These are phyloP conservation scores for Ephestia elutella DNA, from an alignment of 1,140 invertebrate genomes.

Conservation along the genomic window DNA sequence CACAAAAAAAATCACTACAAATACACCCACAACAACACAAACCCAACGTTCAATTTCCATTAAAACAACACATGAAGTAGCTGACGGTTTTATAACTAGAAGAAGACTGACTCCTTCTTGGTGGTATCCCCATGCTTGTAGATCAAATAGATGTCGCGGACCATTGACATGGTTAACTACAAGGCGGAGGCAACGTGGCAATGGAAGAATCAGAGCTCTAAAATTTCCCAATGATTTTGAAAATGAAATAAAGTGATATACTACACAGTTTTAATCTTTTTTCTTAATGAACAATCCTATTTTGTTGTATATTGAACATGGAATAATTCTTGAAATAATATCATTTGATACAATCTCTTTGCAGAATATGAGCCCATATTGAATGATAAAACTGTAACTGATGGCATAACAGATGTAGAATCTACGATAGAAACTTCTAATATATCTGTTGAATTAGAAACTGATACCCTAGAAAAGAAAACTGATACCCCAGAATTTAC, in stretches of 20 bases:
- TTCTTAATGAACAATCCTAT: neutral
- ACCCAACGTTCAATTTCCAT: neutral
- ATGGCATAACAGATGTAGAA: neutral
- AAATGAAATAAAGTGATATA: neutral
- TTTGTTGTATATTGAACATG: neutral
- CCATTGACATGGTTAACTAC: neutral
- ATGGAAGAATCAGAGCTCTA: neutral
- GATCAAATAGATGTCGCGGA: neutral
- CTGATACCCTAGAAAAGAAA: neutral
- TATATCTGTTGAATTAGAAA: neutral
- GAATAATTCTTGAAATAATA: neutral
- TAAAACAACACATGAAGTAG: too few species aligned
- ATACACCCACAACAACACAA: neutral
- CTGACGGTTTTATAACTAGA: neutral
- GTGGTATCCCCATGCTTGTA: neutral
- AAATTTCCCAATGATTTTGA: neutral
- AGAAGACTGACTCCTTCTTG: neutral
- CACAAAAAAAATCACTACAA: neutral
- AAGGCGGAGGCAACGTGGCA: neutral
- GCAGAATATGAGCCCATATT: neutral
- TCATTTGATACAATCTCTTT: neutral
- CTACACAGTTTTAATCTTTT: neutral
- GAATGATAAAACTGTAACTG: neutral
- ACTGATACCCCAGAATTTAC: neutral
- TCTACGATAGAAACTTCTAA: neutral